A percentile compares a stretch with the other conserved stretches of the same genome.
Evolutionary conservation across 2,888 invertebrate genomes (phyloP).

Genomic region (Danaus chrysippus): DNA sequence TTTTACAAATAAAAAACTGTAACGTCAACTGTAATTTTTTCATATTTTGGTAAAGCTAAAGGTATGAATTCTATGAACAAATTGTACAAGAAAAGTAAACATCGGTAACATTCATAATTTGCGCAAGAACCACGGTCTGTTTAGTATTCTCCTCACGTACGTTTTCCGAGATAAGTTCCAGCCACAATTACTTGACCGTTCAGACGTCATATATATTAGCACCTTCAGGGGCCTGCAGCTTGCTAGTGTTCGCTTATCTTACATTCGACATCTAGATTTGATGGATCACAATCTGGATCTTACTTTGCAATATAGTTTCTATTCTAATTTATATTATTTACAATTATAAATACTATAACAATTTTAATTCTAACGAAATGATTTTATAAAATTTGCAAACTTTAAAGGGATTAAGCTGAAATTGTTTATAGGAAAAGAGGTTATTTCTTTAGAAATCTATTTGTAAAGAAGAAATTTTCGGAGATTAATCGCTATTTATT

Average conservation of each 20-base stretch:
- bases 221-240: slow-evolving; percentile 57
- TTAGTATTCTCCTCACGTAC: slow-evolving; percentile 70
- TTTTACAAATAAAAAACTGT: too few relatives aligned
- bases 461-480: slow-evolving; percentile 49
- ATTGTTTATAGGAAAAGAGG: slow-evolving; percentile 19
- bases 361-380: too few relatives aligned
- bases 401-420: not conserved
- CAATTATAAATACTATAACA: too few relatives aligned
- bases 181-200: slow-evolving; percentile 76
- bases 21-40: slow-evolving; percentile 15
- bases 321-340: too few relatives aligned
- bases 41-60: slow-evolving; percentile 13
- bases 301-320: too few relatives aligned
- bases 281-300: not conserved
- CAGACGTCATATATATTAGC: slow-evolving; percentile 76
- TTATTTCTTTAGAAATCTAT: slow-evolving; percentile 40
- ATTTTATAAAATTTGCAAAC: too few relatives aligned
- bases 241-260: slow-evolving; percentile 49
- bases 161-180: slow-evolving; percentile 74
- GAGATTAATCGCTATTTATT: slow-evolving; percentile 64
- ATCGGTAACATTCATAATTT: slow-evolving; percentile 62
- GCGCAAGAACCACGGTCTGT: slow-evolving; percentile 54
- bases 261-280: slow-evolving; percentile 50
- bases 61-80: slow-evolving; percentile 25
- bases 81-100: slow-evolving; percentile 37